Evolutionary conservation across 2,888 invertebrate genomes (phyloP), one percentile per base, ranked within the genome.

Genomic region (Lordiphosa andalusiaca): DNA sequence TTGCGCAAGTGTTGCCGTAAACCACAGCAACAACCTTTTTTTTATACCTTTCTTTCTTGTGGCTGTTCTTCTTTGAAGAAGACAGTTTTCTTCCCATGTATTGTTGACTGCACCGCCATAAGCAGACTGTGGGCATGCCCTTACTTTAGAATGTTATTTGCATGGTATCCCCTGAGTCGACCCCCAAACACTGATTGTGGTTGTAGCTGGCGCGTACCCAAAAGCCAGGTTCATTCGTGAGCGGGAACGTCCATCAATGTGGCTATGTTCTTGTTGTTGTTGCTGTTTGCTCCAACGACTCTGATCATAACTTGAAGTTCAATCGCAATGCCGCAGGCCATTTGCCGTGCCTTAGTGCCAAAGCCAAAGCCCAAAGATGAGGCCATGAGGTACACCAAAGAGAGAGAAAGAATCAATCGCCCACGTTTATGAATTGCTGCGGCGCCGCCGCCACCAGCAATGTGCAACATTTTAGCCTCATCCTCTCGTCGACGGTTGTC

Each of bases 311-410:
- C 87, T 87, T 85, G 84, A 84, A 87, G 87, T 87, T 88, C 87
- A 88, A 87, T 87, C 88, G 87, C 87, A 86, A 86, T 80, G 87
- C 87, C 87, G 87, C 88, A 80, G 87, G 87, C 86, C 88, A 87
- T 87, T 87, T 87, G 88, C 87, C 88, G 84, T 81, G 86, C 87
- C 88, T 87, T 88, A 80, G 81, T 85, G 85, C 81, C 85, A 84
- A 76, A 80, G 83, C 85, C 84, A 78, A 75, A 78, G 77, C 80
- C 75, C 76, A 78, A 75, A 67, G 73, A 83, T 83, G 77, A 50
- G 81, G 81, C 84, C 71, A 76, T 64, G 84, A 69, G 84, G 81
- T 77, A 83, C 58, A 71, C 30, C 4, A 44, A 33, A 44, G 33
- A 44, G 33, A 44, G 33, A 44, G 44, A 44, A 44, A 87, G 86